Evolutionary conservation across 2,888 invertebrate species (phyloP), one percentile per base, ranked within the genome.

Genomic region (Nephrotoma guestfalica): DNA sequence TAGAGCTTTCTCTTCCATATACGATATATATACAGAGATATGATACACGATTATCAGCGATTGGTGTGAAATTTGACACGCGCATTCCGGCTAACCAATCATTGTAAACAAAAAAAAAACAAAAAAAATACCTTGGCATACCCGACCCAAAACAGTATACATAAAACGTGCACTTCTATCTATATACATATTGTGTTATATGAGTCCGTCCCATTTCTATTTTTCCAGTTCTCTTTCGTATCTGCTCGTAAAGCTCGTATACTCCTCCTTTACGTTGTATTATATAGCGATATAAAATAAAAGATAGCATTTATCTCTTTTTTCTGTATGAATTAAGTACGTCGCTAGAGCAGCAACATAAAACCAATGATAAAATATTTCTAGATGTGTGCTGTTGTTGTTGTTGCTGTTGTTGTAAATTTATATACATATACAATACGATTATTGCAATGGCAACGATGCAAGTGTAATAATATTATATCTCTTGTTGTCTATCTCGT

Each of bases 31-130:
- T 43, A 0, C 2, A 4, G 0, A 6, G 43, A 43, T 43, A 43
- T 11, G 30, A 43, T 43, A 15, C 47, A 86, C 51, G 41, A 71
- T 41, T 45, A 86, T 86, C 86, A 43, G 57, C 71, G 40, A 86
- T 57, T 86, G 86, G 86, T 45, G 86, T 71, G 51, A 86, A 86
- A 86, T 86, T 41, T 86, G 86, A 86, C 86, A 86, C 86, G 86
- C 86, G 86, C 86, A 86, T 57, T 41, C 51, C 6, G 51, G 41
- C 41, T 9, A 86, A 41, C 86, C 86, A 86, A 86, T 86, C 51
- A 86, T 40, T 57, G 51, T 57, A 57, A 57, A 57, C 6, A 6
- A 57, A 51, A 51, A 1, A 1, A 11, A 30, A 30, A 30, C 0
- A 30, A 30, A 0, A 47, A 47, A 47, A 47, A 47, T 57, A 5